Evolutionary conservation across 2,888 invertebrate species (phyloP).

Genomic region (Orthosia cruda): DNA sequence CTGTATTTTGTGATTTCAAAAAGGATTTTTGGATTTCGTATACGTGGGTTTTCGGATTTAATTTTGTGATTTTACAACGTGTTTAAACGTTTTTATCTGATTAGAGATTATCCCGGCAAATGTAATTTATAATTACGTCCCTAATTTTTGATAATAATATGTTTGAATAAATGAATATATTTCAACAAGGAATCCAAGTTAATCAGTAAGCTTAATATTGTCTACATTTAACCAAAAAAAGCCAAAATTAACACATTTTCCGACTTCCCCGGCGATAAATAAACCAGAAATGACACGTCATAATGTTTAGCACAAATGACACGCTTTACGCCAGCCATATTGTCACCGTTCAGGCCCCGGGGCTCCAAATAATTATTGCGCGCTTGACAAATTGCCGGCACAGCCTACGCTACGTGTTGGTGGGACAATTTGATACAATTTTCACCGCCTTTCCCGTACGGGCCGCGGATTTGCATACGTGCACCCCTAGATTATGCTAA

Average conservation of each 20-base stretch:
- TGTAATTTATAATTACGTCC: not conserved
- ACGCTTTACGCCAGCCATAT: conserved; percentile 71
- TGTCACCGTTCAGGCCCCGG: conserved; percentile 81
- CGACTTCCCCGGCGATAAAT: conserved; percentile 51
- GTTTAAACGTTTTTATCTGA: conserved; percentile 41
- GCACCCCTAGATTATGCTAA: conserved; percentile 89
- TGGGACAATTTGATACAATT: conserved; percentile 91
- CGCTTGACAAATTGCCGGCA: conserved; percentile 90
- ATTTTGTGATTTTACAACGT: conserved; percentile 54
- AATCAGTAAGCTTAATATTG: too few species aligned
- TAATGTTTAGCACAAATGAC: conserved; percentile 68
- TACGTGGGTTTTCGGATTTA: conserved; percentile 44
- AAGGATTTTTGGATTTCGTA: conserved; percentile 59
- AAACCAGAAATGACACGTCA: conserved; percentile 66
- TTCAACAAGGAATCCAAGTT: not conserved
- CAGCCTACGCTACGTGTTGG: conserved; percentile 85
- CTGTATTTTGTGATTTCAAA: conserved; percentile 71
- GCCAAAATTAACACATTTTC: conserved; percentile 21
- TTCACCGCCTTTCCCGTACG: conserved; percentile 88
- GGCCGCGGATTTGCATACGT: conserved; percentile 89
- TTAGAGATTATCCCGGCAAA: conserved; percentile 15
- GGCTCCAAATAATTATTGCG: conserved; percentile 89
- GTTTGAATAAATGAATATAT: not conserved
- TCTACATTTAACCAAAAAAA: not conserved
- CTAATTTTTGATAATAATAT: not conserved